Base-by-base conservation (phyloP, 2,888 invertebrate species). In the Hesperia comma region DNA sequence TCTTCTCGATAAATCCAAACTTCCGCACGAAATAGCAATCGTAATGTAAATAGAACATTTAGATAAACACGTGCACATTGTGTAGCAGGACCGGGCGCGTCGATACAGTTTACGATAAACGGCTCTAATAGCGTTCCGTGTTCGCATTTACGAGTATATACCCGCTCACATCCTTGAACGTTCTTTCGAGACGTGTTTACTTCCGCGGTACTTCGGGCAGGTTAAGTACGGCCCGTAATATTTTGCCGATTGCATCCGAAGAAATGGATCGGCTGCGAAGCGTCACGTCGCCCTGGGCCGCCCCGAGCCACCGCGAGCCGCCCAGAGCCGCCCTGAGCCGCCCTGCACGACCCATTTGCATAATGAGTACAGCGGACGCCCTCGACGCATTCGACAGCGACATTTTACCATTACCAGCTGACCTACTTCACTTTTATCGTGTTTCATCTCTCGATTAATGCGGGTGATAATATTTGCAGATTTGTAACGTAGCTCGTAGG, bases 261-360 rank as follows among this genome's bases (percentile, higher is more conserved):
- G 41, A 41, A 15, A 46, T 15, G 15, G n/a, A 46, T 15, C 61
- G 62, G 40, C 51, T 21, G 69, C 19, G 53, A 53, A 56, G 64
- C 53, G 62, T 46, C 51, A 37, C 33, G 58, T 58, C 40, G 66
- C 46, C 58, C 63, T 49, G 57, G 49, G 63, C 51, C 64, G 68
- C 56, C 66, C 43, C 56, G 68, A 68, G 69, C 69, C 69, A 74
- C 70, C 70, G 70, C 67, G 76, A 46, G 17, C 43, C 43, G 43
- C 43, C 43, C 74, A n/a, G n/a, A n/a, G n/a, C 69, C 69, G 74
- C 70, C 70, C 71, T 67, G 76, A 46, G 17, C 43, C 43, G 43
- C 43, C 43, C 74, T 72, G 73, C 74, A 76, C 84, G 83, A 80
- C 84, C 85, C 80, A 85, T 85, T 89, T 89, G 83, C 87, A 88